These are phyloP conservation scores for Zosterops japonicus DNA, from an alignment of 2,113 vertebrate genomes.

Conservation along the genomic window DNA sequence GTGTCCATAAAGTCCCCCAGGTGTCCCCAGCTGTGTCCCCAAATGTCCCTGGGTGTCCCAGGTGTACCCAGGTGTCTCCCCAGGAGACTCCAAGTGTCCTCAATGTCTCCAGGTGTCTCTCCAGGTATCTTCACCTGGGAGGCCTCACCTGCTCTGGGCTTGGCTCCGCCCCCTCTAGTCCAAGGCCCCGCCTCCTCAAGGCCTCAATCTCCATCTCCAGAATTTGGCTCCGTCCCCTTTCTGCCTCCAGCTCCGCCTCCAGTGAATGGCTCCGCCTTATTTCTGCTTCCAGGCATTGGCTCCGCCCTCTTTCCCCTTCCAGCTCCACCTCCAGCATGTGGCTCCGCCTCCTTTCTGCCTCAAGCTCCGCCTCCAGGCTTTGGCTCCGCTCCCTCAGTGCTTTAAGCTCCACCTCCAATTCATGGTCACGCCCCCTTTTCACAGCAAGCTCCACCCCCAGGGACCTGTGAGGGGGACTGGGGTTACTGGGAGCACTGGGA, in stretches of 20 bases:
- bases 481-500: background rate
- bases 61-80: no score
- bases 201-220: background rate
- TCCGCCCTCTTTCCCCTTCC: background rate
- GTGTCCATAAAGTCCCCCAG: no score
- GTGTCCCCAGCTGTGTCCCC: no score
- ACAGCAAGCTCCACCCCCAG: background rate
- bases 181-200: background rate
- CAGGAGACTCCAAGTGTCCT: no score
- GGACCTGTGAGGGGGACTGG: background rate
- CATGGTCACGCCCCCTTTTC: background rate
- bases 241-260: background rate
- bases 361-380: no score
- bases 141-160: background rate
- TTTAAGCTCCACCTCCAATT: background rate
- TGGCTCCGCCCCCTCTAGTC: background rate
- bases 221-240: background rate
- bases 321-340: background rate
- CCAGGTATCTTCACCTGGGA: background rate
- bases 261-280: background rate
- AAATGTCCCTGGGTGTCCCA: no score
- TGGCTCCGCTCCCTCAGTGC: background rate
- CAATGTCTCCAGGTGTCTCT: no score
- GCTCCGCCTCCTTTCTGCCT: no score
- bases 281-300: background rate